Evolutionary conservation across 1,140 invertebrate species (phyloP), one percentile per base, ranked within the genome.

Genomic region (Eriocheir sinensis): DNA sequence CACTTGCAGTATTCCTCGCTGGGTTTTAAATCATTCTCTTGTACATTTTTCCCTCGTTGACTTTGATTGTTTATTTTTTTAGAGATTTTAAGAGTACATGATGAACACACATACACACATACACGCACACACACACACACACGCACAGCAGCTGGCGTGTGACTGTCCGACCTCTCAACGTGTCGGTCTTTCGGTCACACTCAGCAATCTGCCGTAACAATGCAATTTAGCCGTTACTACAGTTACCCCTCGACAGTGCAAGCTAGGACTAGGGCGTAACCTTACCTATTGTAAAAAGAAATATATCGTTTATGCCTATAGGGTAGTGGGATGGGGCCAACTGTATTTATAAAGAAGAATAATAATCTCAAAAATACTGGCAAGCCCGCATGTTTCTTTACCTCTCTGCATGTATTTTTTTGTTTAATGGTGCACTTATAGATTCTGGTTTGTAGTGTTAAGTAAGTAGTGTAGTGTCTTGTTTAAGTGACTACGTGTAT

Each of bases 111-210:
- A 72, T 21, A 72, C 53, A 72, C 53, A 21, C 53, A 72, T 21
- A 72, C 60, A 72, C 60, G n/a, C 60, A 72, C 60, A 72, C 60
- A 72, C 60, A 72, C 60, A 72, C 60, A 72, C 60, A 72, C 60
- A 72, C 60, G n/a, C 60, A 72, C 60, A 72, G n/a, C n/a, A n/a
- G n/a, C n/a, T n/a, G n/a, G n/a, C n/a, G n/a, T n/a, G n/a, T n/a
- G n/a, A n/a, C n/a, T n/a, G n/a, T n/a, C n/a, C n/a, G n/a, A n/a
- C n/a, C n/a, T n/a, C n/a, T n/a, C n/a, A n/a, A n/a, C 21, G 27
- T 72, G n/a, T n/a, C 60, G 27, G 60, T n/a, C 6, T n/a, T 8
- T 53, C n/a, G n/a, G 6, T 2, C 60, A 27, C 21, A 72, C 60
- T n/a, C 60, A 72, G n/a, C 60, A 72, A 2, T 72, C n/a, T 72